Conservation (phyloP, 2,797 vertebrate species). For the Leuciscus waleckii region DNA sequence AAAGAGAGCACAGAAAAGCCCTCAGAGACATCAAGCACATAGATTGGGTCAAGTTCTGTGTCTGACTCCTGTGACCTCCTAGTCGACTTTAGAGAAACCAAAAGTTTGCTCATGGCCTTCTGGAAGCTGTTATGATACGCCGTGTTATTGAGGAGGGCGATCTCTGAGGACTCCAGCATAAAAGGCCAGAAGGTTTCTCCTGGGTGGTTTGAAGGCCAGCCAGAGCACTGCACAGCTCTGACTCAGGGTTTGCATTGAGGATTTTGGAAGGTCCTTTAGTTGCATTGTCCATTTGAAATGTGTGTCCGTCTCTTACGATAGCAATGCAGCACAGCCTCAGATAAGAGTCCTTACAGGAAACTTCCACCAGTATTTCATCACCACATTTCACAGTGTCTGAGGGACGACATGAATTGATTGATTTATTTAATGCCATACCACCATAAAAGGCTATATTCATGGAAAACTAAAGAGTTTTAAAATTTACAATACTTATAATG, state of each 20-base stretch:
- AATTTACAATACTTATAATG: not conserved
- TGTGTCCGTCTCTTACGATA: conserved; percentile 71
- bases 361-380: conserved; percentile 86
- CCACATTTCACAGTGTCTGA: conserved; percentile 79
- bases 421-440: not conserved
- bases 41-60: conserved; percentile 75
- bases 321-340: conserved; percentile 87
- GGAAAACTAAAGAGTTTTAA: not conserved
- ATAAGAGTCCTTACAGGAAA: conserved; percentile 91
- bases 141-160: conserved; percentile 89
- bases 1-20: conserved; percentile 94
- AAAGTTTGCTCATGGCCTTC: conserved; percentile 83
- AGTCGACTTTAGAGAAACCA: conserved; percentile 73
- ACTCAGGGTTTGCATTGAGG: conserved; percentile 77
- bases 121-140: conserved; percentile 87
- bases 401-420: conserved; percentile 66
- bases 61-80: conserved; percentile 62
- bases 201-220: conserved; percentile 88
- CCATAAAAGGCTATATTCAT: not conserved
- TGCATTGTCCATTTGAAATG: conserved; percentile 65
- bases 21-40: conserved; percentile 93
- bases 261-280: conserved; percentile 21
- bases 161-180: conserved; percentile 89
- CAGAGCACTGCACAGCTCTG: conserved; percentile 90
- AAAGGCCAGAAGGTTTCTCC: conserved; percentile 71